Evolutionary conservation across 35 echinoderm and acorn worm species (phyloP), one percentile per base, ranked within the genome.

Genomic region (Heliocidaris tuberculata): DNA sequence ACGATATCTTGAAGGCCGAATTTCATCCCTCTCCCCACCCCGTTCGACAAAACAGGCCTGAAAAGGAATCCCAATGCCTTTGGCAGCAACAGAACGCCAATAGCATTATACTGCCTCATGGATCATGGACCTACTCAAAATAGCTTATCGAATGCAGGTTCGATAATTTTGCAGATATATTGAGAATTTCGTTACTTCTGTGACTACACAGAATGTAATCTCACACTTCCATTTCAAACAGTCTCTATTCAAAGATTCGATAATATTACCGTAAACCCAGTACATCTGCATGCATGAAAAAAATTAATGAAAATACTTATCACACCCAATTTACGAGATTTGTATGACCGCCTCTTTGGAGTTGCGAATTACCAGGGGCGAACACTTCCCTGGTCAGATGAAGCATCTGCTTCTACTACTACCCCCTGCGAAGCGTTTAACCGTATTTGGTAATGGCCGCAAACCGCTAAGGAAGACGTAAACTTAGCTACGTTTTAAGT

Each of bases 371-470:
- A 78, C 65, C 65, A 78, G 65, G 65, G 65, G 19, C 65, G 21
- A 78, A 78, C 19, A 78, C 65, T 78, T 78, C 65, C 65, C 65
- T 78, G 65, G 65, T 78, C 19, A 78, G 65, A 78, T 4, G 6
- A 4, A 78, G 21, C 65, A 78, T 9, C 27, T 24, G 65, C 65
- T 78, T 78, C 65, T 19, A 8, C 27, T 24, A 78, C 65, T 24
- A 78, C 31, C 87, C 47, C 87, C 87, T 42, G 87, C 87, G 47
- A 89, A 89, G 87, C 31, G 31, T 89, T 42, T 35, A 89, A 47
- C 87, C 87, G 31, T 89, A 89, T 89, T 89, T 89, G 87, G 87
- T 89, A 89, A 89, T 48, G 31, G 47, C 15, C 17, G 7, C 87
- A 89, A 89, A 42, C 65, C 27, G 65, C 65, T 19, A 4, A n/a